Evolutionary conservation across 1,140 invertebrate genomes (phyloP), one percentile per base, ranked within the genome.

Genomic region (Drosophila grimshawi): DNA sequence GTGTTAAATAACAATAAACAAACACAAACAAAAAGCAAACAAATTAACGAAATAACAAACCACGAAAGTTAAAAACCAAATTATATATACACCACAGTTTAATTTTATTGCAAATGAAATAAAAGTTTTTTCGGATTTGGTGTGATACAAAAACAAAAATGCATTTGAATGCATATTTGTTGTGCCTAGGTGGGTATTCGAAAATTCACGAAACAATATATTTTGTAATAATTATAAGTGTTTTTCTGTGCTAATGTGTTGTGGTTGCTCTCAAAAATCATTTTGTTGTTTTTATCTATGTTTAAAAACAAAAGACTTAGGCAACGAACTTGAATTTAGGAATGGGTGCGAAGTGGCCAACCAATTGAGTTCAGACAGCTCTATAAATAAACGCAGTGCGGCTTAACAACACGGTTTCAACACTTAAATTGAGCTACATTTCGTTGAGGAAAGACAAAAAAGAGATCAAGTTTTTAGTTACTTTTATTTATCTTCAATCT

Each of bases 1-100:
- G 80, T 74, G 80, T 86, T 86, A 80, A 86, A 86, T 86, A 86
- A 86, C 81, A 83, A 76, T 79, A 88, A 88, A 78, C 83, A 88
- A 81, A 80, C 78, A 10, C 1, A 41, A 8, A 41, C 19, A 19
- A 19, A 1, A 19, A 19, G 19, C 19, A 19, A 19, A 19, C 19
- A 53, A 70, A 59, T 77, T 41, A 60, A 72, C 61, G 48, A 76
- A 72, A 81, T 66, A 37, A 70, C 52, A 56, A 32, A 57, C 39
- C 46, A 46, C 65, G 51, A 53, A 45, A 55, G 53, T 71, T 10
- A 67, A 48, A 62, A 55, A 30, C 46, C 11, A 61, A 8, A 8
- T 45, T 6, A 30, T 39, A 46, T 46, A 41, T n/a, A 60, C 30
- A 27, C 7, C 8, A 41, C 19, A 73, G 2, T 65, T 67, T 66